Evolutionary conservation across 2,113 vertebrate genomes (phyloP).

Genomic region (Forbesichthys papilliferus): DNA sequence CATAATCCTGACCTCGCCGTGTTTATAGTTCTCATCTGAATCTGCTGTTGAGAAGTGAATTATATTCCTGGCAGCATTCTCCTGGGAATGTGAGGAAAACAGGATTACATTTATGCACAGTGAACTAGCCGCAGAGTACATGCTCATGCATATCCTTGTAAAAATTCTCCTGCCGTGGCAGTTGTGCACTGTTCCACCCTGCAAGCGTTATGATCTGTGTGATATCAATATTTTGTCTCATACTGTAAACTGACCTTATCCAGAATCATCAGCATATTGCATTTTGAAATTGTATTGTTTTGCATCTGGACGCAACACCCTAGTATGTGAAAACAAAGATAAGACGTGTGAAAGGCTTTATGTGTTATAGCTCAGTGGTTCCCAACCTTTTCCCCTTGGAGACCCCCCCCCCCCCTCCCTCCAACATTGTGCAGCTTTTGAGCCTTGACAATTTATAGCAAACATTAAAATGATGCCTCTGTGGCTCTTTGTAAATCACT

Average conservation of each 20-base stretch:
- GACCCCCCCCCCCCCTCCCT: too few relatives aligned
- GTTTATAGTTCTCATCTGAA: constrained; percentile 5
- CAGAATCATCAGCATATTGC: constrained; percentile 4
- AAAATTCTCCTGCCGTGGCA: constrained; percentile 31
- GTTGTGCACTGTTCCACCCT: constrained; percentile 19
- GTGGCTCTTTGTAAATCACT: too few relatives aligned
- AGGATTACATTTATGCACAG: constrained; percentile 41
- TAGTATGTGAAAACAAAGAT: constrained; percentile 29
- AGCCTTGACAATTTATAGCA: too few relatives aligned
- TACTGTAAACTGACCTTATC: constrained; percentile 11
- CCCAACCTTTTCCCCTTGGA: too few relatives aligned
- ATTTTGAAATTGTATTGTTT: constrained; percentile 27
- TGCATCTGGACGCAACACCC: constrained; percentile 18
- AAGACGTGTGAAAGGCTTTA: constrained; percentile 30
- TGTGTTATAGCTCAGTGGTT: not conserved
- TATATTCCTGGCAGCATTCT: constrained; percentile 9
- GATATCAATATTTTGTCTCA: constrained; percentile 17
- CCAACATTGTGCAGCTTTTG: too few relatives aligned
- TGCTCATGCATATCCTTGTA: constrained; percentile 36
- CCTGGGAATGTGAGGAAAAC: constrained; percentile 12
- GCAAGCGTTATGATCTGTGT: constrained; percentile 40
- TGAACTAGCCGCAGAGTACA: constrained; percentile 24
- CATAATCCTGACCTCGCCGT: constrained; percentile 26
- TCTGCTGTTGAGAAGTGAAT: constrained; percentile 7
- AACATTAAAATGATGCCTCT: too few relatives aligned